phyloP scores from a whole-genome alignment of 2,113 vertebrate genomes.

The Pterophyllum scalare region DNA sequence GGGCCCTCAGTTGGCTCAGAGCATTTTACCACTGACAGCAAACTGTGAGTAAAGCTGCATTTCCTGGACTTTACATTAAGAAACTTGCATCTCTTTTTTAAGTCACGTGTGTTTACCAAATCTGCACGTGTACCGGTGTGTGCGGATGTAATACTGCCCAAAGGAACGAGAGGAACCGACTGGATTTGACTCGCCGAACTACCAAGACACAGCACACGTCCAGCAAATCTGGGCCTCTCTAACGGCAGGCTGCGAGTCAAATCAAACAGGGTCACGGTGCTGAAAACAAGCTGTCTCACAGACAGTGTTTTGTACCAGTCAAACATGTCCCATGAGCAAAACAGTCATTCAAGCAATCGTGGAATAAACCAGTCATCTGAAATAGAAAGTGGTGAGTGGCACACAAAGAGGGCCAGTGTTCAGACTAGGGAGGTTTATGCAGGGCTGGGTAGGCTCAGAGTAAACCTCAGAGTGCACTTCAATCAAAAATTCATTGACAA shows the following conservation, averaged over 20 bases:
- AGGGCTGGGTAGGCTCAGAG: slow-evolving; percentile 43
- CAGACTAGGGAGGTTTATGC: slow-evolving; percentile 8
- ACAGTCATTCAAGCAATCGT: slow-evolving; percentile 34
- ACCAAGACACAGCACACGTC: not conserved
- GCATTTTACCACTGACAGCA: not conserved
- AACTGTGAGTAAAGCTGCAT: not conserved
- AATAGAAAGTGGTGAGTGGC: slow-evolving; percentile 49
- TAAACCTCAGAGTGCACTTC: slow-evolving; percentile 56
- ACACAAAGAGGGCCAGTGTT: slow-evolving; percentile 69
- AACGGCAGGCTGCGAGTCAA: not conserved
- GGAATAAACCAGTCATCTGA: slow-evolving; percentile 53
- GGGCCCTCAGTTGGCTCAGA: not conserved
- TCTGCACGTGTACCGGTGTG: not conserved
- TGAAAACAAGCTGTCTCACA: not conserved
- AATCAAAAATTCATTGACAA: slow-evolving; percentile 1
- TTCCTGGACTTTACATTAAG: not conserved
- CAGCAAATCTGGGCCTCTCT: not conserved
- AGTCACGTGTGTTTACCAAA: not conserved
- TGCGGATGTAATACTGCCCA: not conserved
- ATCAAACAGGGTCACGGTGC: not conserved
- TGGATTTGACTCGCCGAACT: not conserved
- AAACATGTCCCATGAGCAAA: slow-evolving; percentile 25
- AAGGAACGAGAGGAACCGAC: not conserved
- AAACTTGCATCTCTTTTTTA: not conserved
- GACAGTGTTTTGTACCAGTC: not conserved